These are phyloP conservation scores for Crotophaga sulcirostris DNA, from an alignment of 2,113 vertebrate genomes.

Conservation along the genomic window DNA sequence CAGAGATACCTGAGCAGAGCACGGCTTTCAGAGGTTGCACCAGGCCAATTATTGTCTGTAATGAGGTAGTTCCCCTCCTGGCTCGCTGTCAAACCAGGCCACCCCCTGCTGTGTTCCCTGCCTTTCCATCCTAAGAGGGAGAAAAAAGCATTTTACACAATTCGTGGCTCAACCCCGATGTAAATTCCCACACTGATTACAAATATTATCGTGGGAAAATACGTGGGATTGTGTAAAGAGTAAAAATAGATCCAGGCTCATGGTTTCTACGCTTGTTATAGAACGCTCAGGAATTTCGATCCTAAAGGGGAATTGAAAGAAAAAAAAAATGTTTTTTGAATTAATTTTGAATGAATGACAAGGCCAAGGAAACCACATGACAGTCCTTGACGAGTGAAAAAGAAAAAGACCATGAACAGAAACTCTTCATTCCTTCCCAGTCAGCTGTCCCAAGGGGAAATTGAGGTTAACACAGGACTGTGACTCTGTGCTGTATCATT, in stretches of 20 bases:
- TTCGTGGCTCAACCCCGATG: not conserved
- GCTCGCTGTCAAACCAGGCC: not conserved
- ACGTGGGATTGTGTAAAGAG: not conserved
- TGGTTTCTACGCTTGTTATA: not conserved
- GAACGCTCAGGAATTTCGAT: not conserved
- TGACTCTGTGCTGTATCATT: not conserved
- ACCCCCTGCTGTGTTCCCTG: not conserved
- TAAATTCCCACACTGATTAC: slow-evolving; percentile 53
- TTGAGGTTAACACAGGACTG: not conserved
- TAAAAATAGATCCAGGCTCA: slow-evolving; percentile 41
- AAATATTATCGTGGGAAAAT: slow-evolving; percentile 35
- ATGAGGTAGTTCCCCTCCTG: not conserved
- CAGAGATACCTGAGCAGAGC: not conserved
- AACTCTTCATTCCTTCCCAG: not conserved
- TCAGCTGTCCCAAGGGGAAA: slow-evolving; percentile 4
- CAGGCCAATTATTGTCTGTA: not conserved
- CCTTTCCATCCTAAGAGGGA: not conserved
- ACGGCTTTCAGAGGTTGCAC: not conserved
- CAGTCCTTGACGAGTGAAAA: not conserved
- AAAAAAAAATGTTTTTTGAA: not conserved
- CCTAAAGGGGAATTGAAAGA: not conserved
- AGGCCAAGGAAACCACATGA: not conserved
- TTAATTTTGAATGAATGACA: slow-evolving; percentile 6
- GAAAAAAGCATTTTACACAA: not conserved
- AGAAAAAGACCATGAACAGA: not conserved